phyloP scores from a whole-genome alignment of 1,140 invertebrate genomes.

The Antheraea pernyi region DNA sequence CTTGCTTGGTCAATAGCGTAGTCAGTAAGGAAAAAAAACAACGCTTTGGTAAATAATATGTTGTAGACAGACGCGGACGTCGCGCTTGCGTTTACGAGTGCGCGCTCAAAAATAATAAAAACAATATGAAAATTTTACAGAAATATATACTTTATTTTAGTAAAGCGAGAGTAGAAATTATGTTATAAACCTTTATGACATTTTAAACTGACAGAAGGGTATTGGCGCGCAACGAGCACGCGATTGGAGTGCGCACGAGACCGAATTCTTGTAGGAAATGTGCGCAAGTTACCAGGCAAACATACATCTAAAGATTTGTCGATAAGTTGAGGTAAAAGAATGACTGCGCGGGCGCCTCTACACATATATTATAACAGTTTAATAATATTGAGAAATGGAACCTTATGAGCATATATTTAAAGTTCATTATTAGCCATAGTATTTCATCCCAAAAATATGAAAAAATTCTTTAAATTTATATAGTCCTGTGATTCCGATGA shows the following conservation, averaged over 20 bases:
- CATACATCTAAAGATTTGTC: constrained; percentile 33
- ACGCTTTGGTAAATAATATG: too few species aligned
- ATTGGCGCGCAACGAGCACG: constrained; percentile 45
- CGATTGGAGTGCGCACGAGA: constrained; percentile 40
- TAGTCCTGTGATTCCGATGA: constrained; percentile 42
- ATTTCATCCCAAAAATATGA: not conserved
- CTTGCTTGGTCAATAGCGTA: too few species aligned
- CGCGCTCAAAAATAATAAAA: too few species aligned
- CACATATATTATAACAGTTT: not conserved
- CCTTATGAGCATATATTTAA: not conserved
- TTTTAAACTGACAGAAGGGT: too few species aligned
- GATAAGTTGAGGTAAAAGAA: constrained; percentile 1
- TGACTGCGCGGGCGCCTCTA: constrained; percentile 17
- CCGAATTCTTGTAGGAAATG: constrained; percentile 41
- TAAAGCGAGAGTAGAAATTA: too few species aligned
- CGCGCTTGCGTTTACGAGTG: too few species aligned
- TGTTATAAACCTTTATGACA: too few species aligned
- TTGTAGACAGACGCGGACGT: too few species aligned
- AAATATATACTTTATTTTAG: too few species aligned
- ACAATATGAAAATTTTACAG: too few species aligned
- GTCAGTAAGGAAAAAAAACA: too few species aligned
- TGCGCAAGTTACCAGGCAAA: constrained; percentile 71
- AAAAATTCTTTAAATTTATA: constrained; percentile 31
- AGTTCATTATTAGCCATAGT: not conserved
- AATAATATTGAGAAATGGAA: not conserved